phyloP scores from a whole-genome alignment of 2,113 vertebrate species.

The Pteropus alecto region DNA sequence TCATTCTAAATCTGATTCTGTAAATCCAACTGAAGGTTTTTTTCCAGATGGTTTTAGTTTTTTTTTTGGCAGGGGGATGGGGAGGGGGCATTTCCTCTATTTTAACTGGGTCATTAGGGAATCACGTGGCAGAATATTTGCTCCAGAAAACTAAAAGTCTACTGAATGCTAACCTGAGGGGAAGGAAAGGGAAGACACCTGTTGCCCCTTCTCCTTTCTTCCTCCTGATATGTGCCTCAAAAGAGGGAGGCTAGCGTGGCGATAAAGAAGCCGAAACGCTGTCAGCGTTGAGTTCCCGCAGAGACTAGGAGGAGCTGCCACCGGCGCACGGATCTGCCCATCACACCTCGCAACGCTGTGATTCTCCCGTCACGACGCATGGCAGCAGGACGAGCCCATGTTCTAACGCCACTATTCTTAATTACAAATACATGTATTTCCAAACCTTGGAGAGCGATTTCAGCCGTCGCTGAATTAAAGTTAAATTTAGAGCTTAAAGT shows the following conservation, averaged over 20 bases:
- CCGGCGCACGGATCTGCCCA: neutral
- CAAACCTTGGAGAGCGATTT: neutral
- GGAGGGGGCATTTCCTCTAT: neutral
- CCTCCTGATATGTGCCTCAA: neutral
- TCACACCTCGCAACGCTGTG: neutral
- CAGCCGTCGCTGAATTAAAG: neutral
- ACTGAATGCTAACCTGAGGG: neutral
- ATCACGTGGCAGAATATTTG: neutral
- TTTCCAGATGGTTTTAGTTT: neutral
- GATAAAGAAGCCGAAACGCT: neutral
- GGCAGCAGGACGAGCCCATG: accelerated
- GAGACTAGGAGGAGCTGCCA: neutral
- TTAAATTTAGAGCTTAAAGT: neutral
- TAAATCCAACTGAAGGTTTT: neutral
- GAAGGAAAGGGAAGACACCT: neutral
- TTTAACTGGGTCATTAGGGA: neutral
- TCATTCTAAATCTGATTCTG: neutral
- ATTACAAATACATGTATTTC: neutral
- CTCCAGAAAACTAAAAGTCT: neutral
- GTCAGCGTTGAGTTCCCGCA: accelerated
- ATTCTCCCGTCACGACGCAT: accelerated
- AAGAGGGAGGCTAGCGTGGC: neutral
- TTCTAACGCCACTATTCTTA: neutral
- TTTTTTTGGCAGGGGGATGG: too few relatives aligned
- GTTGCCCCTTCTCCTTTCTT: neutral